Evolutionary conservation across 2,113 vertebrate species (phyloP).

Genomic region (Gnathonemus longibarbis): DNA sequence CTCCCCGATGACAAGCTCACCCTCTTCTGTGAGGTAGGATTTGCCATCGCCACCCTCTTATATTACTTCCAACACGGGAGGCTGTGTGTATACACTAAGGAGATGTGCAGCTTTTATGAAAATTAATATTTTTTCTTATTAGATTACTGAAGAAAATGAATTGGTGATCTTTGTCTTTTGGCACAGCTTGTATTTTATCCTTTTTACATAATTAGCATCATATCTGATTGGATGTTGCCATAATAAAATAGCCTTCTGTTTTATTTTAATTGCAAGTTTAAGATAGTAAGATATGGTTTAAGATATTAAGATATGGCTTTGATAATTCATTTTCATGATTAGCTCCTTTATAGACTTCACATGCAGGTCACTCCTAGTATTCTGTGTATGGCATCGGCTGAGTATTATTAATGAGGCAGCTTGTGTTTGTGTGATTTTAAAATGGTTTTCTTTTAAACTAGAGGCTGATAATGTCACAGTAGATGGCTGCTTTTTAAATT

Average conservation of each 20-base stretch:
- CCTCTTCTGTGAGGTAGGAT: constrained; percentile 73
- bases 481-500: background rate
- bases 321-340: background rate
- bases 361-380: background rate
- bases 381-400: background rate
- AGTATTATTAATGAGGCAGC: background rate
- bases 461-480: background rate
- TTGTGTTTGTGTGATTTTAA: background rate
- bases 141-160: background rate
- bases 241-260: background rate
- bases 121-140: background rate
- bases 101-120: background rate
- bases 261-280: background rate
- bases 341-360: background rate
- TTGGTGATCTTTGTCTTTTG: background rate
- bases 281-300: background rate
- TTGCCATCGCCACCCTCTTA: background rate
- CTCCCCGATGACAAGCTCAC: constrained; percentile 79
- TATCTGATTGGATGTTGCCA: background rate
- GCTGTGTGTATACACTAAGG: background rate
- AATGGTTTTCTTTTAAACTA: background rate
- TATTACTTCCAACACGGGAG: background rate
- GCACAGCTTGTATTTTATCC: background rate
- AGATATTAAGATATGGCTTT: background rate
- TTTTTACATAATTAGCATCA: background rate